Conservation (phyloP, 2,888 invertebrate species). For the Oasisia sp. region DNA sequence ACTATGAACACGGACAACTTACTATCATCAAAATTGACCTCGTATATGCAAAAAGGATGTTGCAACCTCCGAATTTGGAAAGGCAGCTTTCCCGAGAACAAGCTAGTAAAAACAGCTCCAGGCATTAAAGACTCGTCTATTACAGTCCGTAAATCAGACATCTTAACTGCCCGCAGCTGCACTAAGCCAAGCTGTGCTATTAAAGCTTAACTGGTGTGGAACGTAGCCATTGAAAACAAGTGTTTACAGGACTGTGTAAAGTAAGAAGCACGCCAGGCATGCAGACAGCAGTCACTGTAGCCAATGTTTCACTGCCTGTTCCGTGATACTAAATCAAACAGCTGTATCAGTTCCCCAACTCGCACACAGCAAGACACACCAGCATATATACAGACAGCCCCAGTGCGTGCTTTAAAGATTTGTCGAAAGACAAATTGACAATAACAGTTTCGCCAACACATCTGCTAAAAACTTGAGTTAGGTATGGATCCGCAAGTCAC, state of each 20-base stretch:
- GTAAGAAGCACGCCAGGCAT: background rate
- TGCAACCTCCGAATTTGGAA: no score
- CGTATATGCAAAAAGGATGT: background rate
- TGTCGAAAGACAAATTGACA: no score
- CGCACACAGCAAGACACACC: background rate
- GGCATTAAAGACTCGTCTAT: background rate
- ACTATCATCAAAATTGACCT: background rate
- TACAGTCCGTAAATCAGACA: background rate
- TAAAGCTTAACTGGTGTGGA: background rate
- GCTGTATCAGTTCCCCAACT: background rate
- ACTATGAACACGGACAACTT: background rate
- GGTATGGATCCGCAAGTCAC: no score
- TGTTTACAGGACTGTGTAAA: background rate
- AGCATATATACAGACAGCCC: no score
- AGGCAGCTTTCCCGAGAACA: background rate
- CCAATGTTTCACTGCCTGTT: background rate
- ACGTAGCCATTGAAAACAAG: background rate
- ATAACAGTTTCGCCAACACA: no score
- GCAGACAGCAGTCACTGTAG: background rate
- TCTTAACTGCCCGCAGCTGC: background rate
- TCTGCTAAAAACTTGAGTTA: no score
- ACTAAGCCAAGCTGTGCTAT: no score
- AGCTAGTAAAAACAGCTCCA: background rate
- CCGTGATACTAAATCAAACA: background rate
- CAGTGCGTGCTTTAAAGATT: no score